A percentile compares a stretch with the other conserved stretches of the same genome.
Conservation (phyloP, 2,797 vertebrate genomes). For the Toxotes lorentzi region DNA sequence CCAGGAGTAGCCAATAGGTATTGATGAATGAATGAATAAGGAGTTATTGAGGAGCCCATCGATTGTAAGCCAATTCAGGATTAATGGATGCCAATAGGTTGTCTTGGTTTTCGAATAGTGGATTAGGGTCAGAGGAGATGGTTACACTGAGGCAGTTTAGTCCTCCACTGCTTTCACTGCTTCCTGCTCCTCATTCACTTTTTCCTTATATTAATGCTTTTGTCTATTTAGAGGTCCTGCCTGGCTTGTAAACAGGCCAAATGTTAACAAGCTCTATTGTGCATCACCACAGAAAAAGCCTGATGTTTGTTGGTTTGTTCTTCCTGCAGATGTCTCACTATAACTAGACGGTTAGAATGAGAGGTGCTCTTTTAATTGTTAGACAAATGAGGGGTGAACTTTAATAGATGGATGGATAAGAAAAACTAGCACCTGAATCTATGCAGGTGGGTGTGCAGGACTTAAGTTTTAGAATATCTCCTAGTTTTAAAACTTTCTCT, state of each 20-base stretch:
- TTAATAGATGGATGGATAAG: conserved; percentile 7
- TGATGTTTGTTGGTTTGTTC: conserved; percentile 57
- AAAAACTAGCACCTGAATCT: conserved; percentile 8
- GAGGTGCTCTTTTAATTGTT: conserved; percentile 6
- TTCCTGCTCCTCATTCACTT: conserved; percentile 24
- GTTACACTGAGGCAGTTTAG: conserved; percentile 35
- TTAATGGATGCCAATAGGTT: conserved; percentile 79
- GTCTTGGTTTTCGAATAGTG: conserved; percentile 73
- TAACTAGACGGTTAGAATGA: conserved; percentile 20
- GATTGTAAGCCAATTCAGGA: conserved; percentile 74
- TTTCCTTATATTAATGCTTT: conserved; percentile 14
- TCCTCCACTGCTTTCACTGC: conserved; percentile 20
- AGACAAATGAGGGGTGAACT: not conserved
- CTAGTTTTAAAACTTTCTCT: conserved; percentile 75
- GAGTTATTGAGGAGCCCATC: conserved; percentile 72
- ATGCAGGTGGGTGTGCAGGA: conserved; percentile 1
- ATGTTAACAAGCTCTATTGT: conserved; percentile 70
- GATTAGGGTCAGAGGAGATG: conserved; percentile 65
- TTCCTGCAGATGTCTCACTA: conserved; percentile 26
- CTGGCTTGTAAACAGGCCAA: conserved; percentile 26
- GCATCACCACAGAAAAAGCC: conserved; percentile 33
- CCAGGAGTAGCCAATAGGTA: conserved; percentile 50
- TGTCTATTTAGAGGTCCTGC: conserved; percentile 42
- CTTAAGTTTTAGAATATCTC: conserved; percentile 49
- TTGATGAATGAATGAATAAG: conserved; percentile 78